Evolutionary conservation across 2,888 invertebrate genomes (phyloP), one percentile per base, ranked within the genome.

Genomic region (Notocelia uddmanniana): DNA sequence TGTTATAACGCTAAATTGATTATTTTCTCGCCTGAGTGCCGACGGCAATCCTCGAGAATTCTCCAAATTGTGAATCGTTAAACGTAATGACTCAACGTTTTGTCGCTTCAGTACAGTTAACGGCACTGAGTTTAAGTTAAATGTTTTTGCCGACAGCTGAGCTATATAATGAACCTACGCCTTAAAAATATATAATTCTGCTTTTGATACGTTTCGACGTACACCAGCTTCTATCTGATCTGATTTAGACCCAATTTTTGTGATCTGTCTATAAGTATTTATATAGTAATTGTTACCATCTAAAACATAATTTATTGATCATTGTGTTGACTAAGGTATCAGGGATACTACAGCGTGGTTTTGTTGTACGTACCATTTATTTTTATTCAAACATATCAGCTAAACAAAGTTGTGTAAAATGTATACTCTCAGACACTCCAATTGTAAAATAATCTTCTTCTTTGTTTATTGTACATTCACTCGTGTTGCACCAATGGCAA

Each of bases 41-140:
- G 52, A 26, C 59, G 66, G 52, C 34, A 68, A 60, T 71, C 54
- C 66, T 66, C 66, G 18, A 54, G 71, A 54, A 54, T 60, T 67
- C 59, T 60, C 71, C 45, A 71, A 67, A 71, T 66, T 54, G 71
- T 45, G 66, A 54, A 66, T 66, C 66, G 52, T 71, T 71, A 71
- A 66, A 45, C 34, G 71, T 67, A 71, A 71, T 60, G 71, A 67
- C 66, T 67, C 21, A 31, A 54, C 66, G 52, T 66, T 71, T 67
- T 67, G 62, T 45, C 60, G 58, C 64, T 52, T 45, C 45, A 31
- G 59, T 59, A 52, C 54, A 45, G 59, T 54, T 58, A 71, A 59
- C 48, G 63, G 21, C 8, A 15, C 70, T 58, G 23, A n/a, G 66
- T 66, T 71, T 19, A 58, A 71, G 66, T 59, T 58, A 45, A 66